Evolutionary conservation across 1,140 invertebrate genomes (phyloP).

Genomic region (Conus ventricosus): DNA sequence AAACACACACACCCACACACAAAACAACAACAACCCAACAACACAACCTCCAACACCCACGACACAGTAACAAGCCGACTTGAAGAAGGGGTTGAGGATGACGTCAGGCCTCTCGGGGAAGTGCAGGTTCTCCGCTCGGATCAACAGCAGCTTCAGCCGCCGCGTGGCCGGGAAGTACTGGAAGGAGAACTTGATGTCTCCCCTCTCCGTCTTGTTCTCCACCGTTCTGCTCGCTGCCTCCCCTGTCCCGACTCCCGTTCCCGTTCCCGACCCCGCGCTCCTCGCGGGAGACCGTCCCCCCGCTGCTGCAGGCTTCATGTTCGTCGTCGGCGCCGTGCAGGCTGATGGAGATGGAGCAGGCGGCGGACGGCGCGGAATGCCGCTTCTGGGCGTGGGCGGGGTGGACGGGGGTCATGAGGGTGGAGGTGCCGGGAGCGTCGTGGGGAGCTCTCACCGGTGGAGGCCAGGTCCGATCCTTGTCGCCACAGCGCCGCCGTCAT

Average conservation of each 20-base stretch:
- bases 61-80: conserved; percentile 13
- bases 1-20: too few species aligned
- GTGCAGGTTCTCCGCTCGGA: conserved; percentile 66
- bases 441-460: conserved; percentile 13
- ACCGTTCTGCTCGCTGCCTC: neutral
- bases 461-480: conserved; percentile 29
- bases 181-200: conserved; percentile 71
- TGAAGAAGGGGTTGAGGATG: conserved; percentile 50
- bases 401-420: conserved; percentile 29
- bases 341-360: neutral
- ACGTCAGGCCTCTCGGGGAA: conserved; percentile 59
- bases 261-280: neutral
- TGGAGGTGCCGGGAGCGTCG: conserved; percentile 1
- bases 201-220: conserved; percentile 54
- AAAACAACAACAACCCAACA: too few species aligned
- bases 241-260: conserved; percentile 12
- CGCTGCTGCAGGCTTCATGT: conserved; percentile 31
- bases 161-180: conserved; percentile 65
- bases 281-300: neutral
- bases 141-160: conserved; percentile 64
- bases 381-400: conserved; percentile 48
- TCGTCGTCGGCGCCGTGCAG: conserved; percentile 5
- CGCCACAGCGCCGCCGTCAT: conserved; percentile 36
- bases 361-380: conserved; percentile 60
- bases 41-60: too few species aligned